A percentile compares a stretch with the other conserved stretches of the same genome.
Evolutionary conservation across 2,797 vertebrate genomes (phyloP).

Genomic region (Lithobates sylvaticus): DNA sequence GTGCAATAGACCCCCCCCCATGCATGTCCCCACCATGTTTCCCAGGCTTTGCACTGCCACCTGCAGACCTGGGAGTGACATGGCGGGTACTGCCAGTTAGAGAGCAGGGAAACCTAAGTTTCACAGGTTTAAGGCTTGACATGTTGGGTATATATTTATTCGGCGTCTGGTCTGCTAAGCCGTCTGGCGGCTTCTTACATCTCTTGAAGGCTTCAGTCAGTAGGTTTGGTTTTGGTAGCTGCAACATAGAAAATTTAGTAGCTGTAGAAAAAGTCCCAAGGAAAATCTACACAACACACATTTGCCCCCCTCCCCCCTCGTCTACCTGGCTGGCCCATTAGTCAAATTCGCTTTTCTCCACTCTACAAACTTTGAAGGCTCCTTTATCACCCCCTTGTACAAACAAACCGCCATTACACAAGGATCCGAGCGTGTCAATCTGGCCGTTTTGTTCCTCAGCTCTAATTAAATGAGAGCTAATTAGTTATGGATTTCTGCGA

Average conservation of each 20-base stretch:
- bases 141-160: too few species aligned
- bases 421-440: slow-evolving; percentile 33
- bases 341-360: slow-evolving; percentile 15
- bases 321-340: not conserved
- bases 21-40: too few species aligned
- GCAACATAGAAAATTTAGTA: not conserved
- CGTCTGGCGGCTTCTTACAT: too few species aligned
- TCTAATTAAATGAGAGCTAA: slow-evolving; percentile 76
- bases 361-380: slow-evolving; percentile 17
- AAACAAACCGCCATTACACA: slow-evolving; percentile 22
- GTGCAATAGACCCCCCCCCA: too few species aligned
- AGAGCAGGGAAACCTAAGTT: too few species aligned
- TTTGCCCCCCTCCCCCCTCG: not conserved
- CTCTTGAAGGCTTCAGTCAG: too few species aligned
- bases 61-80: too few species aligned
- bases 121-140: too few species aligned
- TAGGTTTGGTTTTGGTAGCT: too few species aligned
- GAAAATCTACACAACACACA: not conserved
- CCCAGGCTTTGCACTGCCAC: too few species aligned
- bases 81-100: too few species aligned
- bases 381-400: slow-evolving; percentile 37
- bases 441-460: slow-evolving; percentile 70
- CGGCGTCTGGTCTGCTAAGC: too few species aligned
- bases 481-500: slow-evolving; percentile 71
- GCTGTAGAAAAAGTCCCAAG: not conserved